Evolutionary conservation across 2,888 invertebrate species (phyloP), one percentile per base, ranked within the genome.

Genomic region (Acleris cristana): DNA sequence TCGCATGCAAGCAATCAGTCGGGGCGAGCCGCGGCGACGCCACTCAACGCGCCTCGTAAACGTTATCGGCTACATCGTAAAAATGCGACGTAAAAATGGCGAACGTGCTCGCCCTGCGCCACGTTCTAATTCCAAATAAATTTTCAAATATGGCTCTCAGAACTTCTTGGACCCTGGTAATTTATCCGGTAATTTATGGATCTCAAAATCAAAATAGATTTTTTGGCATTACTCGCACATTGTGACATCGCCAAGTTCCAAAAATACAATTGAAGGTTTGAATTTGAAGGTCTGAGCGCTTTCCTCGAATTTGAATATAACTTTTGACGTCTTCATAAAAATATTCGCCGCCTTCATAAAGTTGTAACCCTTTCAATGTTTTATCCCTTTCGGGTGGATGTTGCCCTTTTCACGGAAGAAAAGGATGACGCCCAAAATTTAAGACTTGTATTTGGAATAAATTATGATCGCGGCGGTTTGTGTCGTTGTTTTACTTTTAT

Each of bases 31-130:
- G 84, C 84, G 84, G 88, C 89, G 90, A 85, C 90, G 90, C 90
- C 90, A 89, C 90, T 91, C 91, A 88, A 81, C 87, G 89, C 84
- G 83, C 77, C 88, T 89, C 90, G 90, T 91, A 89, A 90, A 87
- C 89, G 91, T 91, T 91, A 92, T 91, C 91, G 91, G 87, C 81
- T 83, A 84, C 86, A 83, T 91, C 91, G 90, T 91, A 91, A 92
- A 91, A 90, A 89, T 79, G 84, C 87, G 87, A 88, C 89, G 87
- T 86, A 86, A 88, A 48, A 90, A 85, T 85, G 86, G 88, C 86
- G 86, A 84, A 84, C 87, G 88, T 85, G 86, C 76, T 78, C 73
- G 70, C 72, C 70, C 68, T 54, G 55, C 54, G 61, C 65, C 69
- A 65, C 60, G 71, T 72, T 75, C 75, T 73, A 73, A 76, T 72